These are phyloP conservation scores for Pyrochroa serraticornis DNA, from an alignment of 2,888 invertebrate species.

Conservation along the genomic window DNA sequence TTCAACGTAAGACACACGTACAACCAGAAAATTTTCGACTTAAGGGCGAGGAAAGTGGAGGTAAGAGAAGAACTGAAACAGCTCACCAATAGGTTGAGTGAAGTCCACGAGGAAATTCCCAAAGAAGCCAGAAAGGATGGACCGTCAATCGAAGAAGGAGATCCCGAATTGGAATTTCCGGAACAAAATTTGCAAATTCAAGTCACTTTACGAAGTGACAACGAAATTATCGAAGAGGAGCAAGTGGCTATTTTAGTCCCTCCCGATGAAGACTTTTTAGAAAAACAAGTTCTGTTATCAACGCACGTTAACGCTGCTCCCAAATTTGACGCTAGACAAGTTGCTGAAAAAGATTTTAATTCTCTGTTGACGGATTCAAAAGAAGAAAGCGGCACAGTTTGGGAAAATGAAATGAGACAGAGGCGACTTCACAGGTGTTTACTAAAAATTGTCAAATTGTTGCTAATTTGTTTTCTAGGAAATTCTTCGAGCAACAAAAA, in stretches of 20 bases:
- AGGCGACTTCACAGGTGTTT: slow-evolving; percentile 2
- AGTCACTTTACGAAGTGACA: slow-evolving; percentile 32
- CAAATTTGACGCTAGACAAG: slow-evolving; percentile 21
- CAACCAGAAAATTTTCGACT: slow-evolving; percentile 57
- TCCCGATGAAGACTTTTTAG: slow-evolving; percentile 10
- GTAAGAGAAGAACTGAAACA: slow-evolving; percentile 54
- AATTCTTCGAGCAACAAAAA: slow-evolving; percentile 70
- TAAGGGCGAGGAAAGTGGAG: slow-evolving; percentile 57
- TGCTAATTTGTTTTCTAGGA: slow-evolving; percentile 46
- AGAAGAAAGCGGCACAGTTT: slow-evolving; percentile 57
- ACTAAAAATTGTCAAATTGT: too few species aligned
- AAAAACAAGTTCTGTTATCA: slow-evolving; percentile 38
- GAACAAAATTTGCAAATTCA: slow-evolving; percentile 40
- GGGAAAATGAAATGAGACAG: slow-evolving; percentile 64
- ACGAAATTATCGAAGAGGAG: slow-evolving; percentile 26
- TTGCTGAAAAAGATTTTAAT: slow-evolving; percentile 32
- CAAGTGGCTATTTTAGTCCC: background rate
- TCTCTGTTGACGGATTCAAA: slow-evolving; percentile 41
- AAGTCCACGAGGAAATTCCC: slow-evolving; percentile 60
- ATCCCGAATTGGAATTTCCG: slow-evolving; percentile 41
- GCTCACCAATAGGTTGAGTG: slow-evolving; percentile 53
- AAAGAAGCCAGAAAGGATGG: slow-evolving; percentile 31
- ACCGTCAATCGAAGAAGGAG: slow-evolving; percentile 37
- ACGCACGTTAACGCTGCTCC: slow-evolving; percentile 17
- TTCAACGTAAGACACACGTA: slow-evolving; percentile 59